Evolutionary conservation across 2,797 vertebrate genomes (phyloP), one percentile per base, ranked within the genome.

Genomic region (Cichlasoma orientale): DNA sequence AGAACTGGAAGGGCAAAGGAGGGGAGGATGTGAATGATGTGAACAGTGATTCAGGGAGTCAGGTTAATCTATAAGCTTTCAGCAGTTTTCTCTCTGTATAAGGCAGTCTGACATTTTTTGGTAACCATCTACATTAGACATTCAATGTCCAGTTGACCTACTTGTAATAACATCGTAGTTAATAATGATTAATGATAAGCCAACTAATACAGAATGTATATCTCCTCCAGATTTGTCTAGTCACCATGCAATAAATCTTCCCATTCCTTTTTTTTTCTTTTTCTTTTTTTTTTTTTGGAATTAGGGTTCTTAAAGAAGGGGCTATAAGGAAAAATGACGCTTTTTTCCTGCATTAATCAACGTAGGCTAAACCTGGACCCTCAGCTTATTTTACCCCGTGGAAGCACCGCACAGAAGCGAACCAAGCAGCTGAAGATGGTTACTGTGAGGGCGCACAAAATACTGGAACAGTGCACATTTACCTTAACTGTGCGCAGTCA

Each of bases 111-210:
- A 55, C 55, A 25, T 33, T 55, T 58, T 83, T 69, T 69, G 56
- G 14, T 18, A 54, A 72, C 63, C 41, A 31, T 78, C 41, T 56
- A 80, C 52, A 72, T 74, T 58, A 72, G 59, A 84, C 80, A 77
- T 82, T 38, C 14, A 85, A 70, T 78, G 77, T 58, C 73, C 75
- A 85, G 41, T 31, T 88, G 82, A 91, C 80, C 87, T 86, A 90
- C 75, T 82, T 57, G 29, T 80, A 66, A 75, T 82, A 84, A 54
- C 80, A 88, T 58, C 27, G 44, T 21, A 23, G 52, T 83, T 85
- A 82, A 83, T 88, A 83, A 44, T 63, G 23, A 25, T 38, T 88
- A 83, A 44, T 59, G n/a, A 23, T 38, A 36, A 27, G 59, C 52
- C 11, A 79, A 80, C 80, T 83, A 76, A 76, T 18, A 53, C 52